Evolutionary conservation across 2,888 invertebrate species (phyloP).

Genomic region (Eupelmus urozonus): DNA sequence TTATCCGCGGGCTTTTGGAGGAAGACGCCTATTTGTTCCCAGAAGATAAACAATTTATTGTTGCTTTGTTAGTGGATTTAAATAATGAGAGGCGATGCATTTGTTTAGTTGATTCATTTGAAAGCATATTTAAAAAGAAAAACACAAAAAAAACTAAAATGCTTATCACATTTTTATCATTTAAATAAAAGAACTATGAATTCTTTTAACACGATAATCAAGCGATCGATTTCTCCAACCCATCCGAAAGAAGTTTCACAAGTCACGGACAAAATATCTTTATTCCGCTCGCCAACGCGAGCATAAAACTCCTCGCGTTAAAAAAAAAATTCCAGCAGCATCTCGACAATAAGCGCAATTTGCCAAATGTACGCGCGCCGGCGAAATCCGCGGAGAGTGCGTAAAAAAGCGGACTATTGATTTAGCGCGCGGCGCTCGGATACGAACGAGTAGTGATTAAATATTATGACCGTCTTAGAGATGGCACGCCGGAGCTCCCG

Average conservation of each 20-base stretch:
- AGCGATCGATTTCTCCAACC: too few relatives aligned
- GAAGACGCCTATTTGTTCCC: not conserved
- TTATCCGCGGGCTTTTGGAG: conserved; percentile 11
- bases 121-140: too few relatives aligned
- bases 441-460: conserved; percentile 75
- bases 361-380: conserved; percentile 11
- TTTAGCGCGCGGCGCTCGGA: conserved; percentile 61
- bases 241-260: not conserved
- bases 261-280: not conserved
- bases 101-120: too few relatives aligned
- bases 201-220: too few relatives aligned
- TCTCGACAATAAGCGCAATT: conserved; percentile 7
- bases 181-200: too few relatives aligned
- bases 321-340: not conserved
- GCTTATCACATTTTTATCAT: too few relatives aligned
- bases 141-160: too few relatives aligned
- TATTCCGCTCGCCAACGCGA: not conserved
- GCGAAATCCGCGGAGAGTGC: conserved; percentile 15
- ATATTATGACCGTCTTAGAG: conserved; percentile 76
- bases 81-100: too few relatives aligned
- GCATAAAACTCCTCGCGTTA: not conserved
- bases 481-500: conserved; percentile 47
- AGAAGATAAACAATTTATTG: too few relatives aligned
- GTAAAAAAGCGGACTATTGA: conserved; percentile 65
- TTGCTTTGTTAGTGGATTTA: too few relatives aligned